Evolutionary conservation across 1,140 invertebrate species (phyloP).

Genomic region (Caenorhabditis brenneri): DNA sequence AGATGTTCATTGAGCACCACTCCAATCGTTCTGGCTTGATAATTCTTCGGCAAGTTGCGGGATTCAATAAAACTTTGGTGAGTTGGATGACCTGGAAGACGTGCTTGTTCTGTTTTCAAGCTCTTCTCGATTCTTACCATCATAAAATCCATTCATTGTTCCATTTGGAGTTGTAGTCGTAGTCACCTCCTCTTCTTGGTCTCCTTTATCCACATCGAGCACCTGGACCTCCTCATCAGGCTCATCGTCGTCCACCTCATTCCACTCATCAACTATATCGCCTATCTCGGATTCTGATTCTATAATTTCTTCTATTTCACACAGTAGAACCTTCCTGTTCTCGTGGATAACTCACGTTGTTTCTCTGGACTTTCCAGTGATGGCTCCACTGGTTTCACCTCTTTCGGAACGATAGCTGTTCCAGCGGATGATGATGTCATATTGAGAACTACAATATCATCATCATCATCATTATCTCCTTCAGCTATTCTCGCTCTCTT

Average conservation of each 20-base stretch:
- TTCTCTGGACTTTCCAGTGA: no score
- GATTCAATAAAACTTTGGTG: not conserved
- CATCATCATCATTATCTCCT: not conserved
- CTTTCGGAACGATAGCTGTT: no score
- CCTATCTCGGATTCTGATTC: not conserved
- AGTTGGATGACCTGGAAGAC: no score
- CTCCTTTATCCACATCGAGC: not conserved
- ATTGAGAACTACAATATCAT: not conserved
- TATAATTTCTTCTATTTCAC: not conserved
- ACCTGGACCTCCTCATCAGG: not conserved
- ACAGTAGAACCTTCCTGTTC: no score
- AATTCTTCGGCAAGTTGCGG: not conserved
- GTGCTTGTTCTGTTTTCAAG: no score
- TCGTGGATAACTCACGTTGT: no score
- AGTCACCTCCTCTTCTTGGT: not conserved
- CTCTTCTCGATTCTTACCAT: no score
- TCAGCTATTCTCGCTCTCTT: not conserved
- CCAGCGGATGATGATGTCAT: not conserved
- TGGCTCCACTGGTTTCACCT: not conserved
- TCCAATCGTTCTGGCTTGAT: not conserved
- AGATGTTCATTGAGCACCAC: not conserved
- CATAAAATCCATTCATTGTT: no score
- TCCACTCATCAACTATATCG: constrained; percentile 10
- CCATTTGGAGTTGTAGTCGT: not conserved
- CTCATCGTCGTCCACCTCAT: not conserved